A percentile compares a stretch with the other conserved stretches of the same genome.
Conservation (phyloP, 2,113 vertebrate species). For the Callaeas wilsoni region DNA sequence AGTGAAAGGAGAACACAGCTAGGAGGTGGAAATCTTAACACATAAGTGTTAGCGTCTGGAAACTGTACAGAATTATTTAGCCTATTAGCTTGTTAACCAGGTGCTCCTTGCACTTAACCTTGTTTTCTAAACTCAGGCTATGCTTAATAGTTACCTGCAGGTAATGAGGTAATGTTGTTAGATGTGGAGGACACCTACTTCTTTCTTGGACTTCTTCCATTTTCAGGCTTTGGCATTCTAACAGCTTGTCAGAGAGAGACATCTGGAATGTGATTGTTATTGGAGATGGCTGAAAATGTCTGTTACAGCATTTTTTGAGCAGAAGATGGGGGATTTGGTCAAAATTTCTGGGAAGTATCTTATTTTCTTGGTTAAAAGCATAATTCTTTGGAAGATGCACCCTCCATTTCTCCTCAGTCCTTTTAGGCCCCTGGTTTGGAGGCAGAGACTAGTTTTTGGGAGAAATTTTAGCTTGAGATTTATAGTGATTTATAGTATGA, state of each 20-base stretch:
- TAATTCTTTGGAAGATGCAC: neutral
- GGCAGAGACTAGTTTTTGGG: neutral
- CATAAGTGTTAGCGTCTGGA: neutral
- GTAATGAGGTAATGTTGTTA: constrained; percentile 7
- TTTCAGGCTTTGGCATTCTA: neutral
- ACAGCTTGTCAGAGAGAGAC: neutral
- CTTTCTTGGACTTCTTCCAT: constrained; percentile 22
- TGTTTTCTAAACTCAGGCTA: constrained; percentile 16
- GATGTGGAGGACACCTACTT: constrained; percentile 19
- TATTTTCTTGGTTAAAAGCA: neutral
- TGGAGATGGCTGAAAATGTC: neutral
- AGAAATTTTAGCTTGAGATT: neutral
- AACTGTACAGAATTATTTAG: constrained; percentile 12
- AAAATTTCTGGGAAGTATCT: neutral
- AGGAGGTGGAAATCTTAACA: neutral
- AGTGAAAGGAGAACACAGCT: neutral
- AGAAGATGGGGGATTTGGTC: neutral
- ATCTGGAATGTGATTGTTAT: constrained; percentile 3
- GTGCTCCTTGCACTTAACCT: constrained; percentile 2
- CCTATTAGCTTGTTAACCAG: neutral
- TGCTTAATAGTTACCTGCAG: constrained; percentile 31
- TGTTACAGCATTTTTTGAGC: neutral
- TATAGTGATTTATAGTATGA: neutral
- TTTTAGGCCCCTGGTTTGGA: neutral
- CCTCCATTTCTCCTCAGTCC: accelerated